A percentile compares a stretch with the other conserved stretches of the same genome.
phyloP scores from a whole-genome alignment of 2,113 vertebrate genomes.

The Anhinga anhinga region DNA sequence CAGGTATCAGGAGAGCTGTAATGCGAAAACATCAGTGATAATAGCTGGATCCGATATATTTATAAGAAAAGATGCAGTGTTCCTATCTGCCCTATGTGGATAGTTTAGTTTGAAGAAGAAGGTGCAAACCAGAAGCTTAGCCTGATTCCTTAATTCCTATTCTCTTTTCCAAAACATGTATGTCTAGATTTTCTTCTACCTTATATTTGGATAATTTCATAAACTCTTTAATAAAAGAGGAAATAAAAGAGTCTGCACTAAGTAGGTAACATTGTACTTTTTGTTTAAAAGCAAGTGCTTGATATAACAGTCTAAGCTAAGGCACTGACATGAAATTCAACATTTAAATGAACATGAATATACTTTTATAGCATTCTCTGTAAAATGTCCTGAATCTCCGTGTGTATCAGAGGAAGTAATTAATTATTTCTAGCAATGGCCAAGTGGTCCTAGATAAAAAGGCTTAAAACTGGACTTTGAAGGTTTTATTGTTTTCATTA shows the following conservation, averaged over 20 bases:
- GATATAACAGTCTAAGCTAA: not conserved
- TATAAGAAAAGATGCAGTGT: not conserved
- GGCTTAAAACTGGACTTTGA: conserved; percentile 2
- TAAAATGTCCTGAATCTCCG: not conserved
- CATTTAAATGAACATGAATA: not conserved
- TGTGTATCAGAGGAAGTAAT: not conserved
- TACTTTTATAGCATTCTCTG: not conserved
- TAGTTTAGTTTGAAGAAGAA: not conserved
- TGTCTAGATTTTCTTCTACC: not conserved
- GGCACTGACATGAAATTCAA: not conserved
- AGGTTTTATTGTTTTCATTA: not conserved
- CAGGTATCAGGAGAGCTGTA: not conserved
- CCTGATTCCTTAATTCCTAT: not conserved
- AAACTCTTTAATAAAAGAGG: not conserved
- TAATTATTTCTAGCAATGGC: not conserved
- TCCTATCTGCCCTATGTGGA: not conserved
- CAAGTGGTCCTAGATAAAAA: not conserved
- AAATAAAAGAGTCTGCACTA: not conserved
- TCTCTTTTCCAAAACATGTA: not conserved
- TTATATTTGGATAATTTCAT: not conserved
- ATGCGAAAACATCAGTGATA: not conserved
- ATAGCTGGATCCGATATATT: not conserved
- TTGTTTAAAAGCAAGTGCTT: not conserved
- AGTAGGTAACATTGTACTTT: not conserved
- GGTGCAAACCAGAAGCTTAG: not conserved